phyloP scores from a whole-genome alignment of 1,140 invertebrate genomes.

The Cotesia vestalis region DNA sequence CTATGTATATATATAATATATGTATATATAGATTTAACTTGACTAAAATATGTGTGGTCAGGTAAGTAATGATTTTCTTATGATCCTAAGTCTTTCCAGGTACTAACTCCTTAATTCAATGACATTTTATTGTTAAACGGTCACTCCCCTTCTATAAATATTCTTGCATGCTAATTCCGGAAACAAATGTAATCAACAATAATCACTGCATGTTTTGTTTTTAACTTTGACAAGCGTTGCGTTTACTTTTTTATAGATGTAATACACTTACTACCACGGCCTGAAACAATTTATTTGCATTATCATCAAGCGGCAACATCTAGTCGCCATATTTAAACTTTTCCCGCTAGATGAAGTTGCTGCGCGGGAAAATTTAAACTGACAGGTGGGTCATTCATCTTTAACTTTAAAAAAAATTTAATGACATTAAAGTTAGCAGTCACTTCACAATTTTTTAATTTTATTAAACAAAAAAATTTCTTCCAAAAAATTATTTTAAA shows the following conservation, averaged over 20 bases:
- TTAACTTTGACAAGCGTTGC: slow-evolving; percentile 3
- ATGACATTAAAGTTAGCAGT: no score
- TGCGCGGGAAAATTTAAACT: slow-evolving; percentile 8
- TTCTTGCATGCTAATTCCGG: background rate
- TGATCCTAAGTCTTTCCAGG: background rate
- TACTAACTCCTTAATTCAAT: background rate
- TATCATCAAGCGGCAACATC: no score
- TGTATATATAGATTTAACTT: background rate
- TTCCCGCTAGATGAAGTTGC: background rate
- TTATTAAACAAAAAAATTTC: no score
- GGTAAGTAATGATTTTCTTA: no score
- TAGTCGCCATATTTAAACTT: background rate
- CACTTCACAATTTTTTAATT: no score
- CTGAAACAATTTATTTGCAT: no score
- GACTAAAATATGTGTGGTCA: background rate
- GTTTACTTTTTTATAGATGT: no score
- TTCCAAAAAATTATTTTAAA: no score
- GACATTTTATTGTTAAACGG: background rate
- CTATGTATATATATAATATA: slow-evolving; percentile 17
- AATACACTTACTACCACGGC: no score
- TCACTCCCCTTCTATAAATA: background rate
- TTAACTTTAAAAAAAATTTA: no score
- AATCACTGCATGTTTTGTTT: slow-evolving; percentile 5
- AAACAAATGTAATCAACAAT: background rate
- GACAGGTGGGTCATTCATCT: no score